Evolutionary conservation across 2,797 vertebrate genomes (phyloP).

Genomic region (Myoxocephalus aenaeus): DNA sequence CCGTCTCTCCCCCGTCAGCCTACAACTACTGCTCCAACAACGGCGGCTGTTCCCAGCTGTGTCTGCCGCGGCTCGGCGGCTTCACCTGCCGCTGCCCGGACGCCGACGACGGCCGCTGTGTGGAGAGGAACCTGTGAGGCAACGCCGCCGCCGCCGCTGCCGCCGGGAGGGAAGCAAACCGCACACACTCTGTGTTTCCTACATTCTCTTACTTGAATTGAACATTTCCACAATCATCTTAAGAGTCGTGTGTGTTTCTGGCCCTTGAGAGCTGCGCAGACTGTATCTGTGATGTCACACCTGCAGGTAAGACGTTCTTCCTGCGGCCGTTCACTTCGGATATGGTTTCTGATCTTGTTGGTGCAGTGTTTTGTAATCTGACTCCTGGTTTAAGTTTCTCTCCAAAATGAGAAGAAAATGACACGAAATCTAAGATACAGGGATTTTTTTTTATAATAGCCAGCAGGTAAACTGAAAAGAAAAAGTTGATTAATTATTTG

Average conservation of each 20-base stretch:
- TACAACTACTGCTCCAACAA: slow-evolving; percentile 92
- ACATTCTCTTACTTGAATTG: slow-evolving; percentile 54
- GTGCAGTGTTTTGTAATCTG: background rate
- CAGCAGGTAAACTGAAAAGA: slow-evolving; percentile 15
- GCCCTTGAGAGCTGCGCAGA: slow-evolving; percentile 7
- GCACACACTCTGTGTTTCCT: slow-evolving; percentile 27
- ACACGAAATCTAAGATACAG: background rate
- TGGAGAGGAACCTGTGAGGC: slow-evolving; percentile 76
- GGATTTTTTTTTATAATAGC: background rate
- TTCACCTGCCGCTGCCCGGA: slow-evolving; percentile 92
- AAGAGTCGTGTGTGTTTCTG: background rate
- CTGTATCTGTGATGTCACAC: slow-evolving; percentile 21
- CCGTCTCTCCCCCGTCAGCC: slow-evolving; percentile 68
- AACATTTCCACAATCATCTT: slow-evolving; percentile 23
- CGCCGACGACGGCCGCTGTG: slow-evolving; percentile 82
- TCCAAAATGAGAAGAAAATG: background rate
- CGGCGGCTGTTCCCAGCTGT: slow-evolving; percentile 92
- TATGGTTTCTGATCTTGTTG: background rate
- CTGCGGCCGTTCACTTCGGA: background rate
- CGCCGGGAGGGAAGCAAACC: background rate
- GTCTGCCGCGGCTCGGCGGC: slow-evolving; percentile 89
- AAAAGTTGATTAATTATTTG: background rate
- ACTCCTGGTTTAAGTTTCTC: slow-evolving; percentile 16
- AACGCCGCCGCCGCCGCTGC: background rate
- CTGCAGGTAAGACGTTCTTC: slow-evolving; percentile 12